Evolutionary conservation across 2,113 vertebrate species (phyloP).

Genomic region (Melanerpes formicivorus): DNA sequence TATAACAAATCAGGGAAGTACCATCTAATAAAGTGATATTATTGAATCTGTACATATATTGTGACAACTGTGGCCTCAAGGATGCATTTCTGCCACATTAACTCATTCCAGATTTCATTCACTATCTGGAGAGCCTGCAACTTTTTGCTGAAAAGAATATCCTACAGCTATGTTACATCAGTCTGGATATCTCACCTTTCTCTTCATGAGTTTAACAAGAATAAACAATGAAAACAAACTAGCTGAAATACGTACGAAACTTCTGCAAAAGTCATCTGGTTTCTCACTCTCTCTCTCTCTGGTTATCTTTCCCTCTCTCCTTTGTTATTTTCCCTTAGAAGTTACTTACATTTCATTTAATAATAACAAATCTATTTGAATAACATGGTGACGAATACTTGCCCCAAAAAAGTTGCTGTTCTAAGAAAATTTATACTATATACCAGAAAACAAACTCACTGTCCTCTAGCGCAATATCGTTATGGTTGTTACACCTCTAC

Average conservation of each 20-base stretch:
- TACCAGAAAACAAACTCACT: background rate
- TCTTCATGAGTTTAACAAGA: background rate
- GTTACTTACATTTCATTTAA: background rate
- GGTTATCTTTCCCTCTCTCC: background rate
- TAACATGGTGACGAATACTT: background rate
- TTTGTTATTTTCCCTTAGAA: background rate
- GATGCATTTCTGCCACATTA: background rate
- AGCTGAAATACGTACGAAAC: background rate
- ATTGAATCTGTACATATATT: background rate
- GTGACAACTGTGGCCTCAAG: conserved; percentile 36
- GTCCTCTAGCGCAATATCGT: background rate
- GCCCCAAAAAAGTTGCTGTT: background rate
- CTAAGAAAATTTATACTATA: background rate
- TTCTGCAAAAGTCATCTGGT: background rate
- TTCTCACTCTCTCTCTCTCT: background rate
- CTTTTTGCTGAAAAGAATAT: conserved; percentile 1
- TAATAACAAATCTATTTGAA: background rate
- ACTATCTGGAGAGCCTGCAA: background rate
- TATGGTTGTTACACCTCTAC: background rate
- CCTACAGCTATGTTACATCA: conserved; percentile 30
- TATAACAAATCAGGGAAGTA: background rate
- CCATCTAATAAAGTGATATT: background rate
- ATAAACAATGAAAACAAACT: conserved; percentile 8
- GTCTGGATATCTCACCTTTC: conserved; percentile 5
- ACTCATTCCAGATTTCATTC: conserved; percentile 38